Conservation (phyloP, 2,888 invertebrate genomes). For the Fabriciana adippe region DNA sequence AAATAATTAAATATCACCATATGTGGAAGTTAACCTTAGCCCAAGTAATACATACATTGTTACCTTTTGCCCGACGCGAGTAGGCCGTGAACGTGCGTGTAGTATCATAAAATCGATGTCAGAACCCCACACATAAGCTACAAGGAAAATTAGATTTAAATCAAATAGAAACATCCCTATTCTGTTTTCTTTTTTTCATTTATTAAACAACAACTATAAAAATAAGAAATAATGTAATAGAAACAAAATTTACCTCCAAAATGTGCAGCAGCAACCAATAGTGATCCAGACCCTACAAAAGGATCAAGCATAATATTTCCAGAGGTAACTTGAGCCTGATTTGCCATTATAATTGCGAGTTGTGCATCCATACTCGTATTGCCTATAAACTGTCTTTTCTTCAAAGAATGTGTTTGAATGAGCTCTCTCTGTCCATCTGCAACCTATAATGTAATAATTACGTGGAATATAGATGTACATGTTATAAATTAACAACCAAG, state of each 20-base stretch:
- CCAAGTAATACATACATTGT: conserved; percentile 67
- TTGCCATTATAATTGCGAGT: conserved; percentile 96
- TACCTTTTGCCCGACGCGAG: conserved; percentile 90
- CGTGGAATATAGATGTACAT: neutral
- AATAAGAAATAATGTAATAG: neutral
- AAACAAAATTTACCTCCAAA: conserved; percentile 84
- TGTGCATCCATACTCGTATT: conserved; percentile 99
- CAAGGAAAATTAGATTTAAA: conserved; percentile 23
- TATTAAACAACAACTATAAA: no score
- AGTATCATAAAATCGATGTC: conserved; percentile 98
- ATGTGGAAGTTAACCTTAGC: conserved; percentile 29
- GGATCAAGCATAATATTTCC: conserved; percentile 95
- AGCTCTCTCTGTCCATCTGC: conserved; percentile 92
- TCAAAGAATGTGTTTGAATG: conserved; percentile 91
- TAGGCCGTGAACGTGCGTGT: conserved; percentile 92
- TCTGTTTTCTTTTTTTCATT: neutral
- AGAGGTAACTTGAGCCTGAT: conserved; percentile 89
- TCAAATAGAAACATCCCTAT: neutral
- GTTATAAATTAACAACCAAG: neutral
- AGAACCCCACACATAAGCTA: conserved; percentile 90
- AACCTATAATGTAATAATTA: conserved; percentile 80
- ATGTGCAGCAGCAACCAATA: conserved; percentile 93
- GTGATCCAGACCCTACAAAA: conserved; percentile 94
- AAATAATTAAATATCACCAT: no score
- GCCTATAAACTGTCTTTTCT: conserved; percentile 96